Evolutionary conservation across 2,888 invertebrate genomes (phyloP).

Genomic region (Metopia argyrocephala): DNA sequence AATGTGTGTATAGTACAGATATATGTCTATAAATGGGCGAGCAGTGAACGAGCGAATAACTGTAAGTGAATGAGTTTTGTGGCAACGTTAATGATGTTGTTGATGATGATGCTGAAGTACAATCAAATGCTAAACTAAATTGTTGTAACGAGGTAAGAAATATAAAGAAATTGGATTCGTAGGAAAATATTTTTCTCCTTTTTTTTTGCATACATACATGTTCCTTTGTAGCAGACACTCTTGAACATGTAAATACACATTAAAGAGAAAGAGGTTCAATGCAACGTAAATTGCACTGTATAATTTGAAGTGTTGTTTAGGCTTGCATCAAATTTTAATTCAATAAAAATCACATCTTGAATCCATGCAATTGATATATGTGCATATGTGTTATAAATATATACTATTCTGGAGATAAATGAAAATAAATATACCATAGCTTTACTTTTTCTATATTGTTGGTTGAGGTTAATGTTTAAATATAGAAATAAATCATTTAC

Average conservation of each 20-base stretch:
- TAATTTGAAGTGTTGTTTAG: constrained; percentile 12
- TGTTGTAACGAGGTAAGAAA: constrained; percentile 46
- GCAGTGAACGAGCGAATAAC: constrained; percentile 16
- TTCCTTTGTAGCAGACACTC: constrained; percentile 41
- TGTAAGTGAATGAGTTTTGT: constrained; percentile 45
- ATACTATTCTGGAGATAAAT: no score
- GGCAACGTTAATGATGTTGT: constrained; percentile 62
- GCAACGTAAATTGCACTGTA: constrained; percentile 35
- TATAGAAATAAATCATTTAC: no score
- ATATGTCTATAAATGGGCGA: not conserved
- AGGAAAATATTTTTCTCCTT: no score
- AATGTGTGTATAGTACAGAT: not conserved
- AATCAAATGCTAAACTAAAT: constrained; percentile 45
- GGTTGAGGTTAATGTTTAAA: no score
- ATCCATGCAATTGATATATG: constrained; percentile 24
- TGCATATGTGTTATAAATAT: not conserved
- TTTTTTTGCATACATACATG: not conserved
- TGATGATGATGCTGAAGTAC: constrained; percentile 53
- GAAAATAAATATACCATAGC: not conserved
- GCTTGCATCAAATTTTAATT: not conserved
- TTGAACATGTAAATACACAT: constrained; percentile 40
- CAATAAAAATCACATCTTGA: not conserved
- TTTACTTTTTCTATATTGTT: not conserved
- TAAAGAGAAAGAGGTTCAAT: constrained; percentile 42
- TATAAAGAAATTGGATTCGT: not conserved